A percentile compares a stretch with the other conserved stretches of the same genome.
phyloP scores from a whole-genome alignment of 2,888 invertebrate genomes.

The Aphidius colemani region DNA sequence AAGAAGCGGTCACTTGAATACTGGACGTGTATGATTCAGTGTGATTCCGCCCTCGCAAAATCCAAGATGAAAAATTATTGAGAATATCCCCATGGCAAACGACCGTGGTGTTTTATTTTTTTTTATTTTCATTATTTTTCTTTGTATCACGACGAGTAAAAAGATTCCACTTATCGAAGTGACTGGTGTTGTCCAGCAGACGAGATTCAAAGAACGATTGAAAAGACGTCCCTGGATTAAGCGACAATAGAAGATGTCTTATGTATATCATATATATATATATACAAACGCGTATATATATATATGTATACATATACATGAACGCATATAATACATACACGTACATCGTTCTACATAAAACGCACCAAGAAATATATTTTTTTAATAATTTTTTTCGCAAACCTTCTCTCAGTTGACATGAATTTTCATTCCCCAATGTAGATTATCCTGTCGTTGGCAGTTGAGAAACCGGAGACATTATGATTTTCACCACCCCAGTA shows the following conservation, averaged over 20 bases:
- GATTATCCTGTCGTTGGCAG: conserved; percentile 45
- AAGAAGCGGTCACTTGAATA: conserved; percentile 45
- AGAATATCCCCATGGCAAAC: neutral
- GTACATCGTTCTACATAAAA: neutral
- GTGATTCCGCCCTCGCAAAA: neutral
- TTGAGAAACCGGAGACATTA: conserved; percentile 28
- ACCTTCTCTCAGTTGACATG: conserved; percentile 34
- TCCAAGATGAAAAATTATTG: neutral
- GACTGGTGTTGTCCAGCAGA: conserved; percentile 14
- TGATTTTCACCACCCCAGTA: conserved; percentile 9
- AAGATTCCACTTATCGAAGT: conserved; percentile 26
- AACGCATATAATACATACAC: no score
- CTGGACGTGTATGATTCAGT: conserved; percentile 27
- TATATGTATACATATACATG: no score
- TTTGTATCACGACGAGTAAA: conserved; percentile 5
- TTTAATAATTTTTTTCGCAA: no score
- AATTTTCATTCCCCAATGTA: conserved; percentile 33
- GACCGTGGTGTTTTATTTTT: neutral
- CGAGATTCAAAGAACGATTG: conserved; percentile 16
- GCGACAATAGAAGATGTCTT: conserved; percentile 11
- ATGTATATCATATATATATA: no score
- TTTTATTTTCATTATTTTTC: conserved; percentile 1
- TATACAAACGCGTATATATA: no score
- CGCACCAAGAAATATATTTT: neutral
- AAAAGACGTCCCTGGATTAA: conserved; percentile 10